Base-by-base conservation (phyloP, 2,797 vertebrate genomes). In the Crenuchus spilurus region DNA sequence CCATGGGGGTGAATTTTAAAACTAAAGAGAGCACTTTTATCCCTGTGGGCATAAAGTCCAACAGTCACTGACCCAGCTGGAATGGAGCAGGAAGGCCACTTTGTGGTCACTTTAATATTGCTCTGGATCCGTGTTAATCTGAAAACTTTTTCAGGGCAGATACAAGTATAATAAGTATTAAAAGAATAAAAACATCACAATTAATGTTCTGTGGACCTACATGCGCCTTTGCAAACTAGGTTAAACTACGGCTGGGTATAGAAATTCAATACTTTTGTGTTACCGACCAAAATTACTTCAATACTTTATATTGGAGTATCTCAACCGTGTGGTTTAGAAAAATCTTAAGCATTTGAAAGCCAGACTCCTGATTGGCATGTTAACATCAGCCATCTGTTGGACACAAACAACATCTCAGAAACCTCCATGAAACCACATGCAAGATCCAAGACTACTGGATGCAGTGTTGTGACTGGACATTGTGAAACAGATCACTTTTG, bases 51-150 rank as follows among this genome's bases (percentile, higher is more conserved):
- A 46, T 44, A 22, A 54, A 65, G 67, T n/a, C 42, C 67, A 46
- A 18, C 20, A 30, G 55, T 49, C 58, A 46, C 44, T 18, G 28
- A 35, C 24, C 11, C 11, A 51, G 63, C 61, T 54, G 39, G 22
- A 64, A 52, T 33, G 5, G 33, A 67, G 33, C 66, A 48, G 65
- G 70, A 83, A 83, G 82, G 82, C 77, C 82, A 77, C 79, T 70
- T 78, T 77, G 71, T 73, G 69, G 28, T 73, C 42, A 20, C 31
- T 72, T 71, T 2, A 24, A 58, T 78, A 80, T 76, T 72, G 69
- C 70, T 78, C 51, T 67, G 48, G 72, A 46, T 57, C 60, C 3
- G 62, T 1, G 52, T 69, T 41, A 28, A 42, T 71, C 58, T 14
- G 28, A 57, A 67, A 28, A 30, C 64, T 1, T 14, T 4, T 8